Percentiles rank a stretch among this genome's conserved stretches.
Evolutionary conservation across 2,888 invertebrate genomes (phyloP).

Genomic region (Dicycla oo): DNA sequence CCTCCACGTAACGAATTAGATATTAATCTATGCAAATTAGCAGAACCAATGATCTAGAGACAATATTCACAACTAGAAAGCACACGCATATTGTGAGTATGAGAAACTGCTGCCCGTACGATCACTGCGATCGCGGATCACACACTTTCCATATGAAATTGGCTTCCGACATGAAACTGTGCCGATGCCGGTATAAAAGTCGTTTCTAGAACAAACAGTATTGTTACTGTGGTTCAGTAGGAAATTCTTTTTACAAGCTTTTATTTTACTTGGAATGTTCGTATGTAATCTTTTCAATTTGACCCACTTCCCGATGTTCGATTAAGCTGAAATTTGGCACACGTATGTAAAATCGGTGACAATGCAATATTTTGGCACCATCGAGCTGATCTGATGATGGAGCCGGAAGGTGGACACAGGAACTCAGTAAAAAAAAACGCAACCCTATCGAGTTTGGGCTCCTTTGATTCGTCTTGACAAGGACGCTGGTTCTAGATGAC

Average conservation of each 20-base stretch:
- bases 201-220: constrained; percentile 21
- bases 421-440: too few relatives aligned
- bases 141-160: constrained; percentile 69
- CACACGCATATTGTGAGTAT: constrained; percentile 50
- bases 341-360: too few relatives aligned
- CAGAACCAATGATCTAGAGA: constrained; percentile 51
- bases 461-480: too few relatives aligned
- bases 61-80: constrained; percentile 57
- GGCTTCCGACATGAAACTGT: constrained; percentile 62
- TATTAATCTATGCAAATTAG: constrained; percentile 47
- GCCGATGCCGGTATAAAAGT: constrained; percentile 40
- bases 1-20: not conserved
- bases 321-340: too few relatives aligned
- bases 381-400: too few relatives aligned
- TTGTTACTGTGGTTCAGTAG: constrained; percentile 20
- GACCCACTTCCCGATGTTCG: too few relatives aligned
- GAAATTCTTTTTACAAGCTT: not conserved
- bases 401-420: too few relatives aligned
- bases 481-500: too few relatives aligned
- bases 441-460: too few relatives aligned
- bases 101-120: constrained; percentile 47
- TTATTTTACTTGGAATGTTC: too few relatives aligned
- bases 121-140: constrained; percentile 56
- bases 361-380: too few relatives aligned
- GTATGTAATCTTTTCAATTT: too few relatives aligned